Conservation (phyloP, 1,140 invertebrate species). For the Sinella curviseta region DNA sequence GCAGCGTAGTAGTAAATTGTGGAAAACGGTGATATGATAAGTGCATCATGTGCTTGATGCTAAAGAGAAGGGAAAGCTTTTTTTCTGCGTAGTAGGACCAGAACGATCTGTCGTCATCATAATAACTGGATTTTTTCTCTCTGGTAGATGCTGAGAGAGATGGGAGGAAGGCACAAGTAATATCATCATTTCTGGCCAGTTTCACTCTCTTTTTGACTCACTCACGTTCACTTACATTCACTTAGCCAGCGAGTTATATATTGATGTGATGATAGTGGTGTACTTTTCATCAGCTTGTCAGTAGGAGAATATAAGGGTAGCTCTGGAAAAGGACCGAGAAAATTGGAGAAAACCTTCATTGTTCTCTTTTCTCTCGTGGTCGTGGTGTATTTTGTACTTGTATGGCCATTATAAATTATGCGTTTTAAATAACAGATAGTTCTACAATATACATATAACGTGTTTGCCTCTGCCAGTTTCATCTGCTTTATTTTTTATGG, state of each 20-base stretch:
- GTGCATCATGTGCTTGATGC: not conserved
- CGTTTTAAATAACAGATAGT: constrained; percentile 4
- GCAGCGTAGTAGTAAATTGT: no score
- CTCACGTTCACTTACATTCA: not conserved
- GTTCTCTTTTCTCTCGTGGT: no score
- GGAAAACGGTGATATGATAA: no score
- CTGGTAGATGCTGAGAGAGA: no score
- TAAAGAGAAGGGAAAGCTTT: not conserved
- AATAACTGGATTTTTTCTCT: no score
- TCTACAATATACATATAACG: no score
- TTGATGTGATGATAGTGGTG: not conserved
- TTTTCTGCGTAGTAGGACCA: not conserved
- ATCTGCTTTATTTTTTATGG: not conserved
- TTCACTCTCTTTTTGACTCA: not conserved
- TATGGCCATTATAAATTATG: no score
- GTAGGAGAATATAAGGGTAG: not conserved
- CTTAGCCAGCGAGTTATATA: not conserved
- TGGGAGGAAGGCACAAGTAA: no score
- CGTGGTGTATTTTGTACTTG: no score
- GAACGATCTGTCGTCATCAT: no score
- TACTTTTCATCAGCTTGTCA: constrained; percentile 22
- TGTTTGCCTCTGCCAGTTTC: not conserved
- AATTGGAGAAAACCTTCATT: not conserved
- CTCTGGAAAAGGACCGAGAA: not conserved
- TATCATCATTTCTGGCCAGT: not conserved